Evolutionary conservation across 2,113 vertebrate genomes (phyloP).

Genomic region (Trogon melanurus): DNA sequence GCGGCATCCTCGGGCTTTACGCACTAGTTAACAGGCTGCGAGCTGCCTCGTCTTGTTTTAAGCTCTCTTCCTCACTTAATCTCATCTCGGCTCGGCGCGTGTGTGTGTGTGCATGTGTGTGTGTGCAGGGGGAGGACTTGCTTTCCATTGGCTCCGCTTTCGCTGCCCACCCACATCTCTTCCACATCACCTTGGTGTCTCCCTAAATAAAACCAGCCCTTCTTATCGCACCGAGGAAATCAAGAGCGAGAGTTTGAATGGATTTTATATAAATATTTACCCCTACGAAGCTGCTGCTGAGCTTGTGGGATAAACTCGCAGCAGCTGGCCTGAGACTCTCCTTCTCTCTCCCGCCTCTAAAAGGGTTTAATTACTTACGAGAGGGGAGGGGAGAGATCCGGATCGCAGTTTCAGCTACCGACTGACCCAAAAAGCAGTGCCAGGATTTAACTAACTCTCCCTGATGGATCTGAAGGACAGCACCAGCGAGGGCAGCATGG

Average conservation of each 20-base stretch:
- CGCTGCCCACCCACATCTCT: constrained; percentile 83
- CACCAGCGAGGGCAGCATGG: constrained; percentile 87
- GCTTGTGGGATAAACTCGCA: constrained; percentile 59
- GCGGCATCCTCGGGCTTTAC: constrained; percentile 38
- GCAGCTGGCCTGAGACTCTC: constrained; percentile 43
- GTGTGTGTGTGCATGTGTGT: constrained; percentile 60
- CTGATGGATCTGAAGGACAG: constrained; percentile 96
- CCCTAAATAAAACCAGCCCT: constrained; percentile 86
- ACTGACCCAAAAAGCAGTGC: constrained; percentile 68
- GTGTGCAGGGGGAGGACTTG: constrained; percentile 78
- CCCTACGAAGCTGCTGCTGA: constrained; percentile 59
- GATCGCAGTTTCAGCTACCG: neutral
- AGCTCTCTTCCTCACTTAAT: constrained; percentile 67
- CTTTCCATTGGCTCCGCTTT: constrained; percentile 81
- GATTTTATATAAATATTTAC: constrained; percentile 82
- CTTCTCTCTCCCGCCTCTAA: neutral
- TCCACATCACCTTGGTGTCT: constrained; percentile 89
- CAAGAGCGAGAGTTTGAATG: constrained; percentile 85
- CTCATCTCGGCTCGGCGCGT: constrained; percentile 69
- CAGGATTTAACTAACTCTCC: constrained; percentile 59
- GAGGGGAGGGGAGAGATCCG: constrained; percentile 23
- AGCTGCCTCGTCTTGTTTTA: constrained; percentile 67
- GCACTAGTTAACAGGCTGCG: constrained; percentile 61
- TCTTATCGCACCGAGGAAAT: constrained; percentile 82
- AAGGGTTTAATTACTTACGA: constrained; percentile 41